Evolutionary conservation across 2,888 invertebrate genomes (phyloP).

Genomic region (Heliconius aoede): DNA sequence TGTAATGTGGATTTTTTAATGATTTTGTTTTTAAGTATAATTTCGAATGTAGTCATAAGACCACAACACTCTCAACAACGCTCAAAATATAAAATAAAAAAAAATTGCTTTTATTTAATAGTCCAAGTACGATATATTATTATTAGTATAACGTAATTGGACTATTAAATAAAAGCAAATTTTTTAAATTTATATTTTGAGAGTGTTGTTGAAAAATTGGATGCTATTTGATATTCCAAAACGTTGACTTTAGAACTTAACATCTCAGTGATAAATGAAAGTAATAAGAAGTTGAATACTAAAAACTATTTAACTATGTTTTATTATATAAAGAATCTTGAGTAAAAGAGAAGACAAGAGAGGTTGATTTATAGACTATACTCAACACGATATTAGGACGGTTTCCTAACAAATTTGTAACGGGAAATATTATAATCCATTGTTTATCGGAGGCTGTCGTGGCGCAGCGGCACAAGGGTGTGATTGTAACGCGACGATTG

Average conservation of each 20-base stretch:
- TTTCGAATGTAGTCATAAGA: neutral
- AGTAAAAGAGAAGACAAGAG: neutral
- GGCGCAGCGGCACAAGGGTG: no score
- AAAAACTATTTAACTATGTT: neutral
- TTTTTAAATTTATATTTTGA: neutral
- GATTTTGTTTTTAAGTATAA: neutral
- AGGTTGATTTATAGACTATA: neutral
- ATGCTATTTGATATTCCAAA: neutral
- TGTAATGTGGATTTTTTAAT: neutral
- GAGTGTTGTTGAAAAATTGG: neutral
- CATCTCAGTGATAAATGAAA: neutral
- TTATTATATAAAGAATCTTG: neutral
- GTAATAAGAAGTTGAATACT: neutral
- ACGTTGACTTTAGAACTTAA: neutral
- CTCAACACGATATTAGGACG: neutral
- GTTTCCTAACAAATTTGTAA: neutral
- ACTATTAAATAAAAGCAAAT: neutral
- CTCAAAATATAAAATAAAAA: no score
- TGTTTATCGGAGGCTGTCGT: constrained; percentile 7
- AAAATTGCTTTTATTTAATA: no score
- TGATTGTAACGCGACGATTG: no score
- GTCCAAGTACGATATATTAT: no score
- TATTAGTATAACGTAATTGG: neutral
- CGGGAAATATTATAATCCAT: constrained; percentile 2
- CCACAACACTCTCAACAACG: no score